A percentile compares a stretch with the other conserved stretches of the same genome.
These are phyloP conservation scores for Coptodon rendalli DNA, from an alignment of 2,113 vertebrate genomes.

Conservation along the genomic window DNA sequence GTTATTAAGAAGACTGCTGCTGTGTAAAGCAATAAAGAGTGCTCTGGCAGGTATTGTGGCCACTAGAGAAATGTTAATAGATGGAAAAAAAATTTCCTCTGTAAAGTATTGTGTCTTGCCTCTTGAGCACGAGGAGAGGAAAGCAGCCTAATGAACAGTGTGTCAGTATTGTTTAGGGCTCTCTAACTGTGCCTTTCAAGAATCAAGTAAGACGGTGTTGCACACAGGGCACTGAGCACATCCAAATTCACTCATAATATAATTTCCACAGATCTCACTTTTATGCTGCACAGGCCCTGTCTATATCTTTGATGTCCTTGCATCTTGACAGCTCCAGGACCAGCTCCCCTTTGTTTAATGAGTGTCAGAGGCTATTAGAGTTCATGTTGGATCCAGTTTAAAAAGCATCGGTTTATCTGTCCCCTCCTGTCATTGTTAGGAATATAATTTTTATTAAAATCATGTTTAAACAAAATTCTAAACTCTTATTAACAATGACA, in stretches of 20 bases:
- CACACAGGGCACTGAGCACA: neutral
- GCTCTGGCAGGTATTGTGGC: neutral
- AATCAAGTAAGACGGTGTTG: neutral
- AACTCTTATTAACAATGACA: neutral
- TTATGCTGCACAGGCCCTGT: slow-evolving; percentile 2
- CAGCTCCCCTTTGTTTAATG: slow-evolving; percentile 3
- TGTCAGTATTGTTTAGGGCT: neutral
- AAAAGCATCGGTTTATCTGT: neutral
- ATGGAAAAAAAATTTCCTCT: neutral
- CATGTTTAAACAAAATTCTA: neutral
- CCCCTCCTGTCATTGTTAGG: neutral
- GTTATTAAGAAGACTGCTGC: neutral
- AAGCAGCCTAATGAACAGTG: neutral
- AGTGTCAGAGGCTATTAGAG: neutral
- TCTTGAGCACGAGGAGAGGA: neutral
- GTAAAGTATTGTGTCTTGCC: neutral
- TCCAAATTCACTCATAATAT: neutral
- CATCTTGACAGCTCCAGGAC: slow-evolving; percentile 12
- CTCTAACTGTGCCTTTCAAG: neutral
- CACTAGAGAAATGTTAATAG: neutral
- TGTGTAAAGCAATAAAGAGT: neutral
- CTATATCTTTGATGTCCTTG: slow-evolving; percentile 10
- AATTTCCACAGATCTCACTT: neutral
- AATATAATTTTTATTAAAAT: neutral
- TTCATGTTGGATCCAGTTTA: neutral